Evolutionary conservation across 1,140 invertebrate species (phyloP).

Genomic region (Eubasilissa regina): DNA sequence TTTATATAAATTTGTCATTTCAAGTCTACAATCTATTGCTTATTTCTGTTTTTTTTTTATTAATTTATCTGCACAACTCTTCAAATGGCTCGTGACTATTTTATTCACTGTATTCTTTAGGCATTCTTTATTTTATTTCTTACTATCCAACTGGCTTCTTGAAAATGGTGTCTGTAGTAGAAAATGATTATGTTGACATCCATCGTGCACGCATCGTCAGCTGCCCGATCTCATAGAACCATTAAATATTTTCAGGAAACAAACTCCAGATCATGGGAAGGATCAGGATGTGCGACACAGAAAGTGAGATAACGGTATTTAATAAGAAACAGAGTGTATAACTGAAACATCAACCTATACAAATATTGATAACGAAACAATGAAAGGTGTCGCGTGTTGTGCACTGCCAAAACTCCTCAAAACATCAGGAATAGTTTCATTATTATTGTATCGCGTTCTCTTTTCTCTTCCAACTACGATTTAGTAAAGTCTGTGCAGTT

Average conservation of each 20-base stretch:
- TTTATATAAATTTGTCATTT: neutral
- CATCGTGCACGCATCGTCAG: neutral
- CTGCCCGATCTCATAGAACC: conserved; percentile 7
- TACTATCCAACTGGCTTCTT: neutral
- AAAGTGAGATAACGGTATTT: conserved; percentile 53
- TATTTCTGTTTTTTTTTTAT: conserved; percentile 9
- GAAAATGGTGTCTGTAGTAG: neutral
- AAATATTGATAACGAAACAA: conserved; percentile 29
- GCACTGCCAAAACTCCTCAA: conserved; percentile 4
- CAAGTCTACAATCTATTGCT: neutral
- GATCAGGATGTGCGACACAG: conserved; percentile 59
- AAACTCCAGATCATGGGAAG: conserved; percentile 58
- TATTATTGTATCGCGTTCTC: conserved; percentile 21
- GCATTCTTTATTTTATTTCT: neutral
- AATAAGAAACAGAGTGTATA: conserved; percentile 37
- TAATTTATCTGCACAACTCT: conserved; percentile 23
- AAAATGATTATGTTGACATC: neutral
- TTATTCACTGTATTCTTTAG: neutral
- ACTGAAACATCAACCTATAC: conserved; percentile 20
- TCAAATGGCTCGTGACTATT: conserved; percentile 4
- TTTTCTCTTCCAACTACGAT: conserved; percentile 18
- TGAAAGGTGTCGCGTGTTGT: conserved; percentile 26
- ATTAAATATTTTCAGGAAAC: conserved; percentile 57
- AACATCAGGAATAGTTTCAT: conserved; percentile 25
- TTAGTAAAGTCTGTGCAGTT: conserved; percentile 26